Evolutionary conservation across 35 echinoderm and acorn worm genomes (phyloP).

Genomic region (Apostichopus japonicus): DNA sequence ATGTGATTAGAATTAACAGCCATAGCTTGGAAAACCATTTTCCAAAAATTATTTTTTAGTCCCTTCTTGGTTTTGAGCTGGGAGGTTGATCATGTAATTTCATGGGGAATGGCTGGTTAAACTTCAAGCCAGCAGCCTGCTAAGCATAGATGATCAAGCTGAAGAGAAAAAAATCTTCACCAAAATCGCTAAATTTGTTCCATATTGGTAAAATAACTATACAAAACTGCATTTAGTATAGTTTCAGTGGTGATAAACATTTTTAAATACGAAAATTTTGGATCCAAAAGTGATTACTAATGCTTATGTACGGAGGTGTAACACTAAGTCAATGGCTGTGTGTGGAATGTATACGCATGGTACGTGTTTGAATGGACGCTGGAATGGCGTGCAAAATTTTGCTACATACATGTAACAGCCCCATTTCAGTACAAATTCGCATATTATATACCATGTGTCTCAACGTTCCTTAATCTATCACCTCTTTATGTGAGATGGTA

Average conservation of each 20-base stretch:
- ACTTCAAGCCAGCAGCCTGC: background rate
- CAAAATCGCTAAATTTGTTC: background rate
- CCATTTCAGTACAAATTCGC: background rate
- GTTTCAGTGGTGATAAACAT: background rate
- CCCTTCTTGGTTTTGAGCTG: background rate
- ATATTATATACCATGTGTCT: background rate
- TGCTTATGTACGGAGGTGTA: constrained; percentile 3
- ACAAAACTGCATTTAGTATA: background rate
- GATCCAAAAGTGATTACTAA: background rate
- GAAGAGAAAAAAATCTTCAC: constrained; percentile 38
- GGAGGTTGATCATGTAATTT: background rate
- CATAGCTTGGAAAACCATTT: background rate
- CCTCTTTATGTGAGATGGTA: background rate
- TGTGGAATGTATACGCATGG: background rate
- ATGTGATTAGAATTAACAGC: background rate
- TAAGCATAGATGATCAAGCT: background rate
- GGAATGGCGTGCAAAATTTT: constrained; percentile 10
- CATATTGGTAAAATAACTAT: background rate
- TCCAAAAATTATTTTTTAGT: constrained; percentile 21
- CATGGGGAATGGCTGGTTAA: constrained; percentile 15
- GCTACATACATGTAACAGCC: background rate
- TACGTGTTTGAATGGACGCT: background rate
- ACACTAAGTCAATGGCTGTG: constrained; percentile 4
- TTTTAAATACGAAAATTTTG: background rate
- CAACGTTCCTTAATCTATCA: background rate